A percentile compares a stretch with the other conserved stretches of the same genome.
phyloP scores from a whole-genome alignment of 2,888 invertebrate genomes.

The Schizaphis graminum region DNA sequence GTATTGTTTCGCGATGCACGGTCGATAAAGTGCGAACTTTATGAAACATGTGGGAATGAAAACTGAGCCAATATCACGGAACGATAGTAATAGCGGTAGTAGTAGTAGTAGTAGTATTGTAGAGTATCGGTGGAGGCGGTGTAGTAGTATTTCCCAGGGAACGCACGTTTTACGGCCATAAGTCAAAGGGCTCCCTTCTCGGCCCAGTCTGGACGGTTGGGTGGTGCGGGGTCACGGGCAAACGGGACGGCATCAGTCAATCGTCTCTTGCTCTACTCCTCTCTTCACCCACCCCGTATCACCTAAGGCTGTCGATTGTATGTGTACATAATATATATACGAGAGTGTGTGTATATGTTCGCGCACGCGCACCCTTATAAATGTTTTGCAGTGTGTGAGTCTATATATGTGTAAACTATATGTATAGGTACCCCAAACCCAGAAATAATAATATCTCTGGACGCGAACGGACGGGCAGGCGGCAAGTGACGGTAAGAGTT shows the following conservation, averaged over 20 bases:
- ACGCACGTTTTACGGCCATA: conserved; percentile 64
- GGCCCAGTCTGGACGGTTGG: background rate
- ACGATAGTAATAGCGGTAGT: background rate
- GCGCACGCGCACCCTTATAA: conserved; percentile 1
- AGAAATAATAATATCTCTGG: conserved; percentile 61
- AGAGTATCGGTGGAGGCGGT: background rate
- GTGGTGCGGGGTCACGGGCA: background rate
- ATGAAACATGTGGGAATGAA: conserved; percentile 58
- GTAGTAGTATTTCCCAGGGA: conserved; percentile 47
- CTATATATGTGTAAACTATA: background rate
- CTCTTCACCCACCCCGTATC: background rate
- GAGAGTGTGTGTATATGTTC: background rate
- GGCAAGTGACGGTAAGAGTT: conserved; percentile 36
- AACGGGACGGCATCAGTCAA: conserved; percentile 61
- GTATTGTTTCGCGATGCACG: background rate
- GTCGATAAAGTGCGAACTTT: conserved; percentile 64
- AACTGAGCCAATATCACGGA: conserved; percentile 58
- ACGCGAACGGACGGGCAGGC: background rate
- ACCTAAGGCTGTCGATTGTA: conserved; percentile 38
- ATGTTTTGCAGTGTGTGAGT: background rate
- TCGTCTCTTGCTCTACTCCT: conserved; percentile 47
- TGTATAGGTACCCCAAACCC: conserved; percentile 28
- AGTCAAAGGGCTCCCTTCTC: conserved; percentile 57
- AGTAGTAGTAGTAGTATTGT: background rate
- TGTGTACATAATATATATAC: background rate